phyloP scores from a whole-genome alignment of 2,888 invertebrate species.

The Boloria euphrosyne region DNA sequence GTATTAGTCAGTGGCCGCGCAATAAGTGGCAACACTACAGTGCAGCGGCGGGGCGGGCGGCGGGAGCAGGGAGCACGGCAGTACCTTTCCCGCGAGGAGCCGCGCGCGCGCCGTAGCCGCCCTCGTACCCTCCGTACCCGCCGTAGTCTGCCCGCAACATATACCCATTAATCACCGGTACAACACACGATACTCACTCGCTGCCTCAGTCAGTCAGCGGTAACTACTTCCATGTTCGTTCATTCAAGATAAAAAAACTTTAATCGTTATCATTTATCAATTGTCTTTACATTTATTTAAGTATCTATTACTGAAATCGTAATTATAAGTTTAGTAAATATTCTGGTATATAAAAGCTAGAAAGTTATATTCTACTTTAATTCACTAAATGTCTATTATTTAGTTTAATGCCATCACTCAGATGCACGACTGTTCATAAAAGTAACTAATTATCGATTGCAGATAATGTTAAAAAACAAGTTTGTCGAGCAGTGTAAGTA shows the following conservation, averaged over 20 bases:
- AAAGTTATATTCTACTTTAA: not conserved
- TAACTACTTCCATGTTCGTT: too few relatives aligned
- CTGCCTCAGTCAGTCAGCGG: not conserved
- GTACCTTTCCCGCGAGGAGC: slow-evolving; percentile 95
- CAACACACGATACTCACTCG: slow-evolving; percentile 20
- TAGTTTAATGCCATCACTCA: slow-evolving; percentile 19
- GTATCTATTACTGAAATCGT: not conserved
- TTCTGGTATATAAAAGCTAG: not conserved
- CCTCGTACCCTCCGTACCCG: slow-evolving; percentile 93
- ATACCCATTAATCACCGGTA: slow-evolving; percentile 76
- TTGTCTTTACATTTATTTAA: too few relatives aligned
- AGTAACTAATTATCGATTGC: not conserved
- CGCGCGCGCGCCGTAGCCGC: slow-evolving; percentile 93
- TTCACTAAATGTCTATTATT: slow-evolving; percentile 2
- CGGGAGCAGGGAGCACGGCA: slow-evolving; percentile 40
- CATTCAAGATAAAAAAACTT: too few relatives aligned
- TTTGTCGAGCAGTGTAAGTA: not conserved
- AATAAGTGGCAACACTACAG: slow-evolving; percentile 41
- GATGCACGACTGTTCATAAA: slow-evolving; percentile 13
- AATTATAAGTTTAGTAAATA: not conserved
- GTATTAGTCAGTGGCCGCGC: slow-evolving; percentile 11
- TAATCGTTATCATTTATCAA: too few relatives aligned
- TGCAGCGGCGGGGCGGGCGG: slow-evolving; percentile 41
- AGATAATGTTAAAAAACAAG: too few relatives aligned
- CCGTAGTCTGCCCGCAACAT: slow-evolving; percentile 89